Evolutionary conservation across 2,113 vertebrate species (phyloP), one percentile per base, ranked within the genome.

Genomic region (Ammospiza caudacuta): DNA sequence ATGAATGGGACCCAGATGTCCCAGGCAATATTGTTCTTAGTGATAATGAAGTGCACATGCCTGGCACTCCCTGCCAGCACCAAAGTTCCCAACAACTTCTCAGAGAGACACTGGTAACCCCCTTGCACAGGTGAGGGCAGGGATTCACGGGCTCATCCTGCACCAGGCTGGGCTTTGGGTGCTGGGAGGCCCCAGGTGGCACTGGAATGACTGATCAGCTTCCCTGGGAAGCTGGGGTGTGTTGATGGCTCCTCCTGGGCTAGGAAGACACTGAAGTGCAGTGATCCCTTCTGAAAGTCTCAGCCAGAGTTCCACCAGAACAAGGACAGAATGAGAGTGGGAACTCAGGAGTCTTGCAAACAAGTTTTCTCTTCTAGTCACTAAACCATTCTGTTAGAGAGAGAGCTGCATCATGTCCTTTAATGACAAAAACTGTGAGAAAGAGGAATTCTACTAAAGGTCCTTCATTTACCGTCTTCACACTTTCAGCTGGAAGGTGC

Each of bases 1-100:
- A 18, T 15, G 83, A 77, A 97, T 74, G 76, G 52, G 68, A 31
- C 68, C 47, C 91, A 94, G 92, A 94, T 94, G 86, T 90, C 83
- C 46, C 61, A 83, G 83, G 76, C 4, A 7, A 92, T 89, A 55
- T 77, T 90, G 80, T 78, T 89, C 73, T 75, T 61, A 27, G 54
- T 57, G 49, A 43, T 55, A 90, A 92, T 82, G 70, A 72, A 78
- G 31, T 85, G 66, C 90, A 95, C 62, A 68, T 93, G 92, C 49
- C 77, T 64, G 70, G 35, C 74, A 72, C 28, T 64, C 57, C 41
- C 33, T 4, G 1, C 37, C 63, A 46, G 4, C 46, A 43, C 51
- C 0, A 0, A 66, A 33, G 21, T 46, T 79, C 41, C 69, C 81
- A 64, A 37, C 25, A 52, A 3, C 46, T 52, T 63, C 61, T 28